Percentiles rank a stretch among this genome's conserved stretches.
phyloP scores from a whole-genome alignment of 2,113 vertebrate species.

The Hirundichthys speculiger region DNA sequence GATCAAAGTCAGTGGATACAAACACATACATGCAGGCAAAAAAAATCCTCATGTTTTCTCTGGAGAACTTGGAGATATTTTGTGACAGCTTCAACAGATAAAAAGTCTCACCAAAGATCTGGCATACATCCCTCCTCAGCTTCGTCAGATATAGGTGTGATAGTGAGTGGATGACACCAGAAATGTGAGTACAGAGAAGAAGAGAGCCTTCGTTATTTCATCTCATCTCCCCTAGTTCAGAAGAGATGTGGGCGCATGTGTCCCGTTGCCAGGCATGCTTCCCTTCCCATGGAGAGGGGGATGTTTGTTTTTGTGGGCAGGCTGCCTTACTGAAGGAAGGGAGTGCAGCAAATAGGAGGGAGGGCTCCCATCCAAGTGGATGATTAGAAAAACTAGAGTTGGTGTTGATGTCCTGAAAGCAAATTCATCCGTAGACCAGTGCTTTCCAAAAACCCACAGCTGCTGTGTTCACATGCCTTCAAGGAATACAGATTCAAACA shows the following conservation, averaged over 20 bases:
- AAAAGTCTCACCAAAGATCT: slow-evolving; percentile 37
- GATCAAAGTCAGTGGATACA: slow-evolving; percentile 51
- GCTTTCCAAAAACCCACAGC: slow-evolving; percentile 4
- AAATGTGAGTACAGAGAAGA: slow-evolving; percentile 20
- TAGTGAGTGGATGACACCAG: slow-evolving; percentile 1
- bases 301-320: slow-evolving; percentile 59
- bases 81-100: slow-evolving; percentile 44
- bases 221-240: slow-evolving; percentile 33
- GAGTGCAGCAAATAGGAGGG: slow-evolving; percentile 16
- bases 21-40: slow-evolving; percentile 21
- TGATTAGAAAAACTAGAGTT: slow-evolving; percentile 52
- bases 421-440: slow-evolving; percentile 32
- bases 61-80: slow-evolving; percentile 37
- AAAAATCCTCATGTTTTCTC: slow-evolving; percentile 42
- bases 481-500: slow-evolving; percentile 1
- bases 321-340: slow-evolving; percentile 55
- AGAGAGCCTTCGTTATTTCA: slow-evolving; percentile 18
- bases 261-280: slow-evolving; percentile 43
- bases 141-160: slow-evolving; percentile 30
- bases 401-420: slow-evolving; percentile 28
- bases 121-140: slow-evolving; percentile 36
- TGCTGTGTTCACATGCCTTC: slow-evolving; percentile 6
- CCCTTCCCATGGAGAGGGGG: slow-evolving; percentile 24
- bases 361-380: slow-evolving; percentile 49
- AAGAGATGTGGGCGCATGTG: slow-evolving; percentile 21